phyloP scores from a whole-genome alignment of 2,113 vertebrate genomes.

The Alectura lathami region DNA sequence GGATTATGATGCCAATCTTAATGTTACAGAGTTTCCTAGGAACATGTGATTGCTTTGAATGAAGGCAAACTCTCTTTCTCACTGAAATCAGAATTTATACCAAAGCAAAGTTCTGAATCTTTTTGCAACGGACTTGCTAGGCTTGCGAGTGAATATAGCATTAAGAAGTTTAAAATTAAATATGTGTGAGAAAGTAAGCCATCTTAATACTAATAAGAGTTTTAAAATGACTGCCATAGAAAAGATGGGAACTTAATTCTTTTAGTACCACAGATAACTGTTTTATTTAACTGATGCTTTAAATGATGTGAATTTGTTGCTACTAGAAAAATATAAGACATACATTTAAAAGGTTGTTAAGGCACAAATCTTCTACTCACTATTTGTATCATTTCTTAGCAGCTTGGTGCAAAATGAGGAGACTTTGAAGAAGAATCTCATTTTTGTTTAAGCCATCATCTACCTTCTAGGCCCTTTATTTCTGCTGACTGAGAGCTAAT shows the following conservation, averaged over 20 bases:
- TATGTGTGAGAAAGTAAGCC: not conserved
- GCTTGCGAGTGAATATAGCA: not conserved
- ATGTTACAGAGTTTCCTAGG: not conserved
- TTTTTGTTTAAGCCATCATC: not conserved
- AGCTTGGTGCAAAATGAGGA: not conserved
- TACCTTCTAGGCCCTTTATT: not conserved
- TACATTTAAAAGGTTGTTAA: not conserved
- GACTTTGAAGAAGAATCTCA: not conserved
- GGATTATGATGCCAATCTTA: not conserved
- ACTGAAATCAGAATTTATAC: not conserved
- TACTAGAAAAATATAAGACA: not conserved
- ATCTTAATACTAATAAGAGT: not conserved
- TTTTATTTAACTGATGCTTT: not conserved
- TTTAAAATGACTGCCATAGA: not conserved
- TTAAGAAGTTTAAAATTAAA: not conserved
- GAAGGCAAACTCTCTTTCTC: not conserved
- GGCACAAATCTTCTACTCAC: not conserved
- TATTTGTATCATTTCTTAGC: not conserved
- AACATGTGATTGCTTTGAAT: not conserved
- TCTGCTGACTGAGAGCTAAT: not conserved
- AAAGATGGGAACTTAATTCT: not conserved
- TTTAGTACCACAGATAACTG: not conserved
- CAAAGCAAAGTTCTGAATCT: not conserved
- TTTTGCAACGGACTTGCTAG: not conserved
- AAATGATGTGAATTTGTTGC: not conserved